Percentiles rank a stretch among this genome's conserved stretches.
phyloP scores from a whole-genome alignment of 2,113 vertebrate genomes.

The Leucosticte australis region DNA sequence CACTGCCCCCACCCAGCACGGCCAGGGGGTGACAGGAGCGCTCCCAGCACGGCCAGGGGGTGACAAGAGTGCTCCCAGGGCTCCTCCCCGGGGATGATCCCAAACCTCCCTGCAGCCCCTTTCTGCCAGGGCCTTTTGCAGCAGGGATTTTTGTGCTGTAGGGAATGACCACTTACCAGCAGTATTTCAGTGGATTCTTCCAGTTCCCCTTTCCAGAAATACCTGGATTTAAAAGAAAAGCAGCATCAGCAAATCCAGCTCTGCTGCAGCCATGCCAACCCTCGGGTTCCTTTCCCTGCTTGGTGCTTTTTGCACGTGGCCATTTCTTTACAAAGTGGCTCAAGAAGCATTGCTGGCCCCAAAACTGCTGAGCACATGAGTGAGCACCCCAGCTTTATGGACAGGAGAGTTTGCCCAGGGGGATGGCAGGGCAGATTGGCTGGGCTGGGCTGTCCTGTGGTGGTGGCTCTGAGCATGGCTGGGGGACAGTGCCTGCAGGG shows the following conservation, averaged over 20 bases:
- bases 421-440: rapidly evolving
- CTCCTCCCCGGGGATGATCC: neutral
- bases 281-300: neutral
- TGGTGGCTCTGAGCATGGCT: neutral
- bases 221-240: slow-evolving; percentile 69
- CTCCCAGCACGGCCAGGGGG: no score
- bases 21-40: no score
- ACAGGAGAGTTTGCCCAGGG: neutral
- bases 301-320: neutral
- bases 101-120: neutral
- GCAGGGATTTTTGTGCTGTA: rapidly evolving
- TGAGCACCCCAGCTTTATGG: neutral
- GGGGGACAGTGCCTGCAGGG: neutral
- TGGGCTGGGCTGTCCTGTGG: neutral
- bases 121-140: neutral
- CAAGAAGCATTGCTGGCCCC: neutral
- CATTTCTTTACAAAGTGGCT: neutral
- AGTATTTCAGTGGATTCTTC: slow-evolving; percentile 84
- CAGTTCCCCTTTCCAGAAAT: slow-evolving; percentile 87
- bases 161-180: slow-evolving; percentile 72
- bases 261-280: neutral
- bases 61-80: neutral
- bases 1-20: neutral
- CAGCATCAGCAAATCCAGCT: neutral
- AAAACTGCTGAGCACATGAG: rapidly evolving